Conservation (phyloP, 2,888 invertebrate species). For the Leucania comma region DNA sequence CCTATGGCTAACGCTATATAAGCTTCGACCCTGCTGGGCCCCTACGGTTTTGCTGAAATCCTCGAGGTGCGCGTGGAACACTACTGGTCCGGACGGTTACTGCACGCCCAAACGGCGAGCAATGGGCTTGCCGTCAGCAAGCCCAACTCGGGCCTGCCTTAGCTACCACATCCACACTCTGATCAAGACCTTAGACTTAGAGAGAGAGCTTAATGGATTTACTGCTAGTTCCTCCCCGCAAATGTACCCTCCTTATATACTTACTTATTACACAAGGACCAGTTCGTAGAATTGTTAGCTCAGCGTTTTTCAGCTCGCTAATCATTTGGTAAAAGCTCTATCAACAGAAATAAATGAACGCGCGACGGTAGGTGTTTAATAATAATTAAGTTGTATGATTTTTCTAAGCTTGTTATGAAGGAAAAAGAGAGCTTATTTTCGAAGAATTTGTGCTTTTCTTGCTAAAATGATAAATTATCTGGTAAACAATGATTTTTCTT, state of each 20-base stretch:
- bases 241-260: constrained; percentile 69
- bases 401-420: constrained; percentile 2
- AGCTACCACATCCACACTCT: not conserved
- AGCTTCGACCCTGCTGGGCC: no score
- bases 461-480: constrained; percentile 4
- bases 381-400: constrained; percentile 4
- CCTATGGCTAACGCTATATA: no score
- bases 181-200: constrained; percentile 49
- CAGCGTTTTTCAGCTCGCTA: constrained; percentile 16
- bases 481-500: not conserved
- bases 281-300: constrained; percentile 24
- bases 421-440: constrained; percentile 14
- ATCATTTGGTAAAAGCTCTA: constrained; percentile 8
- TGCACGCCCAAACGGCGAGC: no score
- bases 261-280: constrained; percentile 30
- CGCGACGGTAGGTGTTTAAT: constrained; percentile 1
- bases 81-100: no score
- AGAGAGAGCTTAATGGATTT: constrained; percentile 80
- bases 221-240: constrained; percentile 68
- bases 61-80: no score
- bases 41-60: no score
- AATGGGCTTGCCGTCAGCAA: no score
- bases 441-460: constrained; percentile 5
- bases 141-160: no score
- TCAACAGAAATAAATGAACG: constrained; percentile 14